A percentile compares a stretch with the other conserved stretches of the same genome.
Evolutionary conservation across 2,888 invertebrate genomes (phyloP).

Genomic region (Latheticus oryzae): DNA sequence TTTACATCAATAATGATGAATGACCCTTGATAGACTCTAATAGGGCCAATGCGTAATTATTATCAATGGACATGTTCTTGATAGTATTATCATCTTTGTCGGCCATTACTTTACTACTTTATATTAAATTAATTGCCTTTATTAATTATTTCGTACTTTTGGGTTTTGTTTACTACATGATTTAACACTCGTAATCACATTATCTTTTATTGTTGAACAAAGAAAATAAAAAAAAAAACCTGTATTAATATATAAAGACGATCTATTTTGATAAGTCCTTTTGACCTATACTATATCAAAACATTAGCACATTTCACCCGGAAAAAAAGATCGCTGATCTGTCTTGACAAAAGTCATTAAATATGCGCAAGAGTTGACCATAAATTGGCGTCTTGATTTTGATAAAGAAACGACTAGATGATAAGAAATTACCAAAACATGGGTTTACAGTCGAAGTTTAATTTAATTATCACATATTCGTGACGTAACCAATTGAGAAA

Average conservation of each 20-base stretch:
- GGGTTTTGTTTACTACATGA: constrained; percentile 18
- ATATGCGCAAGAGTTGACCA: constrained; percentile 15
- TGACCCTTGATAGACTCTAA: constrained; percentile 19
- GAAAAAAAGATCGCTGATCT: constrained; percentile 4
- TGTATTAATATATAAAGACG: too few relatives aligned
- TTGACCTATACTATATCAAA: neutral
- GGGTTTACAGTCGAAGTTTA: constrained; percentile 36
- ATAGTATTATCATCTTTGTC: constrained; percentile 21
- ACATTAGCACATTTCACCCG: constrained; percentile 1
- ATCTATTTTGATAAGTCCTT: neutral
- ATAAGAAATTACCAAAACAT: constrained; percentile 26
- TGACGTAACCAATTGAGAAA: constrained; percentile 26
- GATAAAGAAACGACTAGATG: constrained; percentile 12
- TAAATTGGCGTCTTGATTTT: constrained; percentile 16
- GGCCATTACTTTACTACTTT: constrained; percentile 17
- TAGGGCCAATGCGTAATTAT: constrained; percentile 32
- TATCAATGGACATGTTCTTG: constrained; percentile 3
- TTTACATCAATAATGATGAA: neutral
- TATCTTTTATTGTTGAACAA: too few relatives aligned
- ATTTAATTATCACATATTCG: constrained; percentile 15
- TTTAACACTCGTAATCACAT: constrained; percentile 13
- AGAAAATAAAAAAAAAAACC: too few relatives aligned
- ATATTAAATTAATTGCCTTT: constrained; percentile 12
- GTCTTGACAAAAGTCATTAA: neutral
- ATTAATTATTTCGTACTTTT: constrained; percentile 18